Conservation (phyloP, 1,140 invertebrate genomes). For the Acromyrmex heyeri region DNA sequence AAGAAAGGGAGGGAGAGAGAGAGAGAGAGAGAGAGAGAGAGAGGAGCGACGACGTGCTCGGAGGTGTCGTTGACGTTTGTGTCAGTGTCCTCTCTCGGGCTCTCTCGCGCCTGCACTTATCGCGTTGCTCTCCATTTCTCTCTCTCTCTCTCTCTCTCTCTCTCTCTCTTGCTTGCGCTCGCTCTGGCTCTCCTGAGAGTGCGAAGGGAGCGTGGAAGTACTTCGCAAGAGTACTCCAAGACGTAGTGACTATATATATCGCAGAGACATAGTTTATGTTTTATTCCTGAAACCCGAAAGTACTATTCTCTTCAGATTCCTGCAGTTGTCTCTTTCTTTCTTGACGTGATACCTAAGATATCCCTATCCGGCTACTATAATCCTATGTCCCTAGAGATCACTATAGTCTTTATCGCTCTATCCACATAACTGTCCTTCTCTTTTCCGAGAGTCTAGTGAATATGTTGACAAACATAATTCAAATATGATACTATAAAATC, state of each 20-base stretch:
- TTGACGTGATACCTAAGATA: conserved; percentile 9
- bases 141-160: neutral
- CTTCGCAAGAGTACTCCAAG: neutral
- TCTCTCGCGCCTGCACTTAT: conserved; percentile 31
- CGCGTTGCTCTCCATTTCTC: neutral
- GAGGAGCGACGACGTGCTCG: conserved; percentile 58
- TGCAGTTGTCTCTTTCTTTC: neutral
- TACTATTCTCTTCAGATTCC: neutral
- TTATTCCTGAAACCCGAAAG: neutral
- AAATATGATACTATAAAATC: neutral
- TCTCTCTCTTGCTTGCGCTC: neutral
- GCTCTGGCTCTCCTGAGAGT: conserved; percentile 12
- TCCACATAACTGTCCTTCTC: neutral
- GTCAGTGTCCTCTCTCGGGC: conserved; percentile 78
- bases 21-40: conserved; percentile 28
- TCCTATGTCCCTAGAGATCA: conserved; percentile 39
- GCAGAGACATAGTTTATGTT: neutral
- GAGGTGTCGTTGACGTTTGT: conserved; percentile 82
- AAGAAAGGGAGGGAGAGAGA: neutral
- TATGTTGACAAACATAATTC: neutral
- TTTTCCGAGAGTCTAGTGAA: neutral
- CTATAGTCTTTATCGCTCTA: neutral
- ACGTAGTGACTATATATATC: neutral
- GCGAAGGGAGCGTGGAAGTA: conserved; percentile 27
- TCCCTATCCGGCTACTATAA: conserved; percentile 14